Percentiles rank a stretch among this genome's conserved stretches.
phyloP scores from a whole-genome alignment of 2,888 invertebrate genomes.

The Amphipoea oculea region DNA sequence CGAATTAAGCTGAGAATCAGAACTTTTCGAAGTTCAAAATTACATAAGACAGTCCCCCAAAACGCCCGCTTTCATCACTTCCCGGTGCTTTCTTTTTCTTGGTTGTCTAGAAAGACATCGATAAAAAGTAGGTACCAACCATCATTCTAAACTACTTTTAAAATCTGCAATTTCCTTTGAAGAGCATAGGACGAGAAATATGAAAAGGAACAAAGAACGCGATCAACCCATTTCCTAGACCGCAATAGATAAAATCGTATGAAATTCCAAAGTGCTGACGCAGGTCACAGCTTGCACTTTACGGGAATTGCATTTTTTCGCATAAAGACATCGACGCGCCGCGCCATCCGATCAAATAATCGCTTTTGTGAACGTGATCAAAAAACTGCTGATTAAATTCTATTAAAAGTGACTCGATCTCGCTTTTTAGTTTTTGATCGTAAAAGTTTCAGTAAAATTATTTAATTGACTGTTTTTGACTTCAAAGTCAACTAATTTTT shows the following conservation, averaged over 20 bases:
- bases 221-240: slow-evolving; percentile 27
- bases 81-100: too few species aligned
- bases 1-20: too few species aligned
- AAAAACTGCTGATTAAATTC: slow-evolving; percentile 31
- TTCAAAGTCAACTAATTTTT: neutral
- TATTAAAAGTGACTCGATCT: slow-evolving; percentile 10
- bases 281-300: slow-evolving; percentile 36
- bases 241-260: slow-evolving; percentile 45
- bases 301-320: slow-evolving; percentile 58
- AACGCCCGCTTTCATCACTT: too few species aligned
- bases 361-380: slow-evolving; percentile 27
- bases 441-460: neutral
- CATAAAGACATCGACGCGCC: slow-evolving; percentile 30
- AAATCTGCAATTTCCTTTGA: slow-evolving; percentile 15
- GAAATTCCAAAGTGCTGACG: slow-evolving; percentile 48
- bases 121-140: too few species aligned
- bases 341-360: slow-evolving; percentile 34
- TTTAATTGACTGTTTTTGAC: neutral
- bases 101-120: too few species aligned
- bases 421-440: neutral
- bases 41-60: too few species aligned
- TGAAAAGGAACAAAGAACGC: slow-evolving; percentile 45
- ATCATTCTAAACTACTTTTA: neutral
- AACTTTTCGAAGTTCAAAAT: too few species aligned
- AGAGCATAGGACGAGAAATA: neutral